Evolutionary conservation across 2,113 vertebrate species (phyloP).

Genomic region (Micronycteris hirsuta): DNA sequence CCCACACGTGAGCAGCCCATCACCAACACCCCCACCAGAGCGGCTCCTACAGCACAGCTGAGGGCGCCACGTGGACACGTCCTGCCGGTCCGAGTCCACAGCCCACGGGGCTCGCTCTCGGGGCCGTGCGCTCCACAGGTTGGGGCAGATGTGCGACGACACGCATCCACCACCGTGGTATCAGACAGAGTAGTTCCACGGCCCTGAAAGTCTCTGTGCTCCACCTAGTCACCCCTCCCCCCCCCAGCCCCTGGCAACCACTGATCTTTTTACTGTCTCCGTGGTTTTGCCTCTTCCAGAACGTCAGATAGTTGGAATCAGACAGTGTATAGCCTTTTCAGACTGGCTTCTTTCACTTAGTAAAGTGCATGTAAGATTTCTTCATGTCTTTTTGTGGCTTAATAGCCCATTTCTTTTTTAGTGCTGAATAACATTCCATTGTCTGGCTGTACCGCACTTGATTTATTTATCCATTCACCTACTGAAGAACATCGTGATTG

Average conservation of each 20-base stretch:
- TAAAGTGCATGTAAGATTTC: background rate
- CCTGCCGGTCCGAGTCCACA: background rate
- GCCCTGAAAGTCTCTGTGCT: background rate
- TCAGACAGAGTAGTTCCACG: background rate
- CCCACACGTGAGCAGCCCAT: background rate
- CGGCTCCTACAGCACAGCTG: no score
- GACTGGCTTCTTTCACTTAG: background rate
- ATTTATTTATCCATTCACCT: background rate
- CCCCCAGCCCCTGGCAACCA: background rate
- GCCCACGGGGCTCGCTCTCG: fast-evolving
- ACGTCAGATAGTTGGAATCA: background rate
- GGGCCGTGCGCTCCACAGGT: fast-evolving
- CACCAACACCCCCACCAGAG: background rate
- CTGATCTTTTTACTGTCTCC: background rate
- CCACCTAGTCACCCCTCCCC: background rate
- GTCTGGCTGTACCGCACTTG: background rate
- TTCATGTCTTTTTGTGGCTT: background rate
- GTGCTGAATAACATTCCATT: background rate
- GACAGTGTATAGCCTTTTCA: background rate
- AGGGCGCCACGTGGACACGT: fast-evolving
- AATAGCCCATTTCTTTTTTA: background rate
- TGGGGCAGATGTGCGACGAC: background rate
- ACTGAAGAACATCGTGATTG: background rate
- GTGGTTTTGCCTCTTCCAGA: background rate
- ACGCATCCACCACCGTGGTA: fast-evolving